phyloP scores from a whole-genome alignment of 2,113 vertebrate genomes.

The Anser cygnoides region DNA sequence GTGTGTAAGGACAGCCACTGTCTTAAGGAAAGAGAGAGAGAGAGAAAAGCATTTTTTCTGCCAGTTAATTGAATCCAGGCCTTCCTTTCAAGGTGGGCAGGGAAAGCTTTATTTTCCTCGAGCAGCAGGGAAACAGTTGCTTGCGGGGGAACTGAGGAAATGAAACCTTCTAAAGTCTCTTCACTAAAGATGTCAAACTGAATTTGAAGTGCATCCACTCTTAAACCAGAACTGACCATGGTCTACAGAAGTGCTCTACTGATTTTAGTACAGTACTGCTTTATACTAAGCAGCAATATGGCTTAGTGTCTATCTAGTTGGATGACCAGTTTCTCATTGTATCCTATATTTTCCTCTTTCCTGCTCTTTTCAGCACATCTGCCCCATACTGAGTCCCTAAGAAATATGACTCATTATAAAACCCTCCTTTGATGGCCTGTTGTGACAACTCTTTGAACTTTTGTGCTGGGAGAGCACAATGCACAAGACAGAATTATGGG shows the following conservation, averaged over 20 bases:
- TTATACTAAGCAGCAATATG: neutral
- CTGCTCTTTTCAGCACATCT: conserved; percentile 4
- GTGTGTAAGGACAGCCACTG: neutral
- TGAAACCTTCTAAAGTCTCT: neutral
- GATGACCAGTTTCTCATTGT: neutral
- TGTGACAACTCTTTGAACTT: conserved; percentile 65
- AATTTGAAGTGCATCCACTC: neutral
- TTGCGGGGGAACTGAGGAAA: neutral
- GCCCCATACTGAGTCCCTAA: conserved; percentile 35
- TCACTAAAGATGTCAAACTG: conserved; percentile 13
- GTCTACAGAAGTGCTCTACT: neutral
- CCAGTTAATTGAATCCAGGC: conserved; percentile 53
- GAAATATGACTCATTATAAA: conserved; percentile 54
- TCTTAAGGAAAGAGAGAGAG: conserved; percentile 2
- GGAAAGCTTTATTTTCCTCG: conserved; percentile 42
- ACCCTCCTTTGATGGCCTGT: conserved; percentile 13
- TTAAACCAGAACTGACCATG: neutral
- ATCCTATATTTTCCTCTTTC: neutral
- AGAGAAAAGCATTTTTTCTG: conserved; percentile 37
- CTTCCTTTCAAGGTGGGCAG: conserved; percentile 6
- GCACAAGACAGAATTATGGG: conserved; percentile 33
- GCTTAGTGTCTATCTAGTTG: neutral
- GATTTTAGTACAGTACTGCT: neutral
- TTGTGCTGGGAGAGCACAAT: conserved; percentile 7
- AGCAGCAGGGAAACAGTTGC: neutral